phyloP scores from a whole-genome alignment of 2,888 invertebrate genomes.

The Agrochola macilenta region DNA sequence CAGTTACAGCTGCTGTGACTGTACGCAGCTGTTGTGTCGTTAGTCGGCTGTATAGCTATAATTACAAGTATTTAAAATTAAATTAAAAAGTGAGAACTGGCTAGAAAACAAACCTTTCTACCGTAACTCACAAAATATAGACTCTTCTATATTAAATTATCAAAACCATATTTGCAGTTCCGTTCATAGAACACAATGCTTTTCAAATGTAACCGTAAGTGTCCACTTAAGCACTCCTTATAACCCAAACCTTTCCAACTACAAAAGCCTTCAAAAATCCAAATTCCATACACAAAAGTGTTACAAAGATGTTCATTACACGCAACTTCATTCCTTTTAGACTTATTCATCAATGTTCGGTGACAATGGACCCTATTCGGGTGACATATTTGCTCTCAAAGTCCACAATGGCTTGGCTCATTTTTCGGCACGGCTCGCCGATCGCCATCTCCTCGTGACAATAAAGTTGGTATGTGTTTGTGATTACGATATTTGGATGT shows the following conservation, averaged over 20 bases:
- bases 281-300: constrained; percentile 30
- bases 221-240: constrained; percentile 8
- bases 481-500: constrained; percentile 38
- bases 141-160: background rate
- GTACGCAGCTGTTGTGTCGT: too few species aligned
- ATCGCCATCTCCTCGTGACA: constrained; percentile 12
- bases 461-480: constrained; percentile 48
- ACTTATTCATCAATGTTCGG: constrained; percentile 56
- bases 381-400: constrained; percentile 62
- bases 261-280: constrained; percentile 35
- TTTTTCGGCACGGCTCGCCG: constrained; percentile 38
- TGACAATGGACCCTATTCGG: constrained; percentile 57
- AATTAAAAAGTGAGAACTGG: too few species aligned
- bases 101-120: background rate
- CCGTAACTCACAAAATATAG: background rate
- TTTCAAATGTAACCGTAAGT: background rate
- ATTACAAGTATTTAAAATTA: too few species aligned
- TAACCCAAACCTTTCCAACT: background rate
- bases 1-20: too few species aligned
- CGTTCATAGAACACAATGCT: background rate
- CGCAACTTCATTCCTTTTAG: constrained; percentile 48
- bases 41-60: too few species aligned
- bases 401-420: constrained; percentile 47
- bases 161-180: background rate
- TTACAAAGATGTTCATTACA: constrained; percentile 52